Conservation (phyloP, 1,140 invertebrate species). For the Maniola jurtina region DNA sequence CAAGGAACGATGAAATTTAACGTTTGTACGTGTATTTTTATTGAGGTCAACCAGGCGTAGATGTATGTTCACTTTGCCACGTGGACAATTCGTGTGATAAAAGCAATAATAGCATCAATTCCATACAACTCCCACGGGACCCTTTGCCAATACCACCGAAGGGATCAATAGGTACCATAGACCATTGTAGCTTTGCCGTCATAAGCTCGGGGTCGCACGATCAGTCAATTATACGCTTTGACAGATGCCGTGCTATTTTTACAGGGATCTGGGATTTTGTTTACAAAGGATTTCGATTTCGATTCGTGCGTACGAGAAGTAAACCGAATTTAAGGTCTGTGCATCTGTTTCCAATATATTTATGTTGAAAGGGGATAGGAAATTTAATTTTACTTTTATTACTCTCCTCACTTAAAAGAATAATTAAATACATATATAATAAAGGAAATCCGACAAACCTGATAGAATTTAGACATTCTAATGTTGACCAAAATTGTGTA, state of each 20-base stretch:
- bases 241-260: constrained; percentile 20
- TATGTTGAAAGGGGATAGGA: too few relatives aligned
- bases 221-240: constrained; percentile 13
- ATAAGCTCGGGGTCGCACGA: constrained; percentile 8
- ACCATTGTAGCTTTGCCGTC: not conserved
- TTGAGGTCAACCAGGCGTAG: constrained; percentile 5
- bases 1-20: too few relatives aligned
- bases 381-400: too few relatives aligned
- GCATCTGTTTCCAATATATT: too few relatives aligned
- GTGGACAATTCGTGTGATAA: constrained; percentile 42
- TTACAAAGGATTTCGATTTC: not conserved
- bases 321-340: too few relatives aligned
- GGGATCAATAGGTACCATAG: constrained; percentile 21
- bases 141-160: constrained; percentile 9
- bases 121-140: constrained; percentile 40
- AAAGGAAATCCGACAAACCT: too few relatives aligned
- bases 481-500: too few relatives aligned
- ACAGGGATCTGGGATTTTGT: not conserved
- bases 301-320: not conserved
- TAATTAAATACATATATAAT: too few relatives aligned
- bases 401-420: too few relatives aligned
- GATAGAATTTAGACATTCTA: too few relatives aligned
- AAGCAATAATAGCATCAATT: constrained; percentile 42
- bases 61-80: constrained; percentile 15
- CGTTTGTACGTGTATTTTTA: not conserved